Percentiles rank a stretch among this genome's conserved stretches.
Evolutionary conservation across 2,113 vertebrate species (phyloP).

Genomic region (Lamprotornis superbus): DNA sequence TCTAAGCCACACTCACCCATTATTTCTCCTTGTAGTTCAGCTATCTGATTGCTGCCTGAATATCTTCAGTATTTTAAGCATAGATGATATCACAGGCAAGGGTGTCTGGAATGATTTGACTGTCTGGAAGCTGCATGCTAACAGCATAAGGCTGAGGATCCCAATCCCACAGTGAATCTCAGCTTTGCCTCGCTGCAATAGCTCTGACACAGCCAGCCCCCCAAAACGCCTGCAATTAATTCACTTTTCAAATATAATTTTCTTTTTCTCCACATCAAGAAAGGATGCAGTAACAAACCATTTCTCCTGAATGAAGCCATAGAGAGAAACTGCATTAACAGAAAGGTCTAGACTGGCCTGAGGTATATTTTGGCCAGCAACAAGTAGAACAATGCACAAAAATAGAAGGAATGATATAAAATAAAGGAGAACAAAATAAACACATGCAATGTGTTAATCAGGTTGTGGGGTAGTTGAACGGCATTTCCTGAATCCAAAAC

Average conservation of each 20-base stretch:
- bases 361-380: conserved; percentile 19
- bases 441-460: conserved; percentile 9
- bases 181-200: neutral
- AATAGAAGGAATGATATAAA: neutral
- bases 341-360: conserved; percentile 40
- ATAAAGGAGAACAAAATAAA: conserved; percentile 23
- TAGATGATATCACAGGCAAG: conserved; percentile 16
- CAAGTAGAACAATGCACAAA: neutral
- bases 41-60: conserved; percentile 39
- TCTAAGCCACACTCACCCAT: neutral
- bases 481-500: conserved; percentile 22
- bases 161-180: neutral
- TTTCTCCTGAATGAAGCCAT: neutral
- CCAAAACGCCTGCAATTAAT: neutral
- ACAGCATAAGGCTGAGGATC: neutral
- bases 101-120: conserved; percentile 26
- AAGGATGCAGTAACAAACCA: neutral
- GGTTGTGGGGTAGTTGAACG: conserved; percentile 24
- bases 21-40: conserved; percentile 30
- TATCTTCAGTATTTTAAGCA: conserved; percentile 24
- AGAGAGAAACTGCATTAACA: conserved; percentile 7
- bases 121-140: neutral
- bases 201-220: neutral
- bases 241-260: neutral
- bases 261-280: neutral